A percentile compares a stretch with the other conserved stretches of the same genome.
Evolutionary conservation across 1,140 invertebrate genomes (phyloP).

Genomic region (Bombus pascuorum): DNA sequence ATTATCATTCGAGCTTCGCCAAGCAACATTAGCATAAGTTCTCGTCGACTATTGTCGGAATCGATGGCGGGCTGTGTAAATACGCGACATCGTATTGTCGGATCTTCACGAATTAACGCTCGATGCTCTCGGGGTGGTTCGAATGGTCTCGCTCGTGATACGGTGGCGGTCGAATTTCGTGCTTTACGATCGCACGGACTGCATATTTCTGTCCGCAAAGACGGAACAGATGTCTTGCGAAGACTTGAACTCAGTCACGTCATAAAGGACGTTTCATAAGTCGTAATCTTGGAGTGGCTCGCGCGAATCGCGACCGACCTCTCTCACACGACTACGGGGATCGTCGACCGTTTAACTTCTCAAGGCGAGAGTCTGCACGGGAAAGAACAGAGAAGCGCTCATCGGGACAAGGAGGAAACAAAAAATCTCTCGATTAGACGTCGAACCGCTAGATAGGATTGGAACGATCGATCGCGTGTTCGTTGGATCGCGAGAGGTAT

Average conservation of each 20-base stretch:
- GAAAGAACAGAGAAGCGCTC: background rate
- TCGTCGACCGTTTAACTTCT: background rate
- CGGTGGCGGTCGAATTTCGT: background rate
- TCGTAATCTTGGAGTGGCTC: background rate
- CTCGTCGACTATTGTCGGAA: conserved; percentile 30
- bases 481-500: background rate
- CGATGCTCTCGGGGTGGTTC: background rate
- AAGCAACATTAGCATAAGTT: conserved; percentile 55
- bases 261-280: conserved; percentile 13
- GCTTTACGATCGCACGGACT: background rate
- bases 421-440: background rate
- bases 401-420: background rate
- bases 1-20: conserved; percentile 44
- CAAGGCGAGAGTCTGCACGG: background rate
- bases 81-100: conserved; percentile 5
- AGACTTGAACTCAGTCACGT: background rate
- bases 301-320: too few species aligned
- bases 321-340: background rate
- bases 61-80: conserved; percentile 17
- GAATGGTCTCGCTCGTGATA: background rate
- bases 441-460: background rate
- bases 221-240: background rate
- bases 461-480: background rate
- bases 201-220: background rate
- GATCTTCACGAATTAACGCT: background rate